These are phyloP conservation scores for Phymatocera aterrima DNA, from an alignment of 2,888 invertebrate genomes.

Conservation along the genomic window DNA sequence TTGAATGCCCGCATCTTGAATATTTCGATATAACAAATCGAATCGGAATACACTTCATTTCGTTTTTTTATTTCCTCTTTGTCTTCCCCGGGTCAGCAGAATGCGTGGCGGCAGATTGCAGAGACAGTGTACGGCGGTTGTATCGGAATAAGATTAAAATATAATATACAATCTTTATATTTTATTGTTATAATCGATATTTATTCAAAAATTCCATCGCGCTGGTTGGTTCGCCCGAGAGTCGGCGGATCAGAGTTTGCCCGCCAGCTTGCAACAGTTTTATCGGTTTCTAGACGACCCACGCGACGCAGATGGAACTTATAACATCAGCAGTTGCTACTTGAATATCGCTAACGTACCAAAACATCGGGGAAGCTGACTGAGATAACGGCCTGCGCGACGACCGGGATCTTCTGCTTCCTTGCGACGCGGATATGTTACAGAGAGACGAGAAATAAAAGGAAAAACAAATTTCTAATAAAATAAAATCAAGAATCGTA, in stretches of 20 bases:
- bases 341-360: conserved; percentile 46
- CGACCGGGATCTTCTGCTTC: conserved; percentile 20
- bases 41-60: not conserved
- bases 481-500: not conserved
- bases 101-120: not conserved
- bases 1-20: not conserved
- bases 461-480: not conserved
- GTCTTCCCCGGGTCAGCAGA: not conserved
- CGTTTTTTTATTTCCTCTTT: too few species aligned
- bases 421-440: not conserved
- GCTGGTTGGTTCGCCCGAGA: not conserved
- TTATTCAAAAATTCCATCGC: not conserved
- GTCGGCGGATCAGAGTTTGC: not conserved
- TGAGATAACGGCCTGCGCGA: conserved; percentile 32
- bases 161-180: not conserved
- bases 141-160: conserved; percentile 25
- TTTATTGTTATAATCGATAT: conserved; percentile 1
- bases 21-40: not conserved
- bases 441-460: not conserved
- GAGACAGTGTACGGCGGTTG: not conserved
- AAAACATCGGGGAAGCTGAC: conserved; percentile 38
- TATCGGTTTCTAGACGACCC: conserved; percentile 7
- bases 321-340: conserved; percentile 42
- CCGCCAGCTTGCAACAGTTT: not conserved
- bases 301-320: too few species aligned